Evolutionary conservation across 2,113 vertebrate genomes (phyloP), one percentile per base, ranked within the genome.

Genomic region (Bos indicus): DNA sequence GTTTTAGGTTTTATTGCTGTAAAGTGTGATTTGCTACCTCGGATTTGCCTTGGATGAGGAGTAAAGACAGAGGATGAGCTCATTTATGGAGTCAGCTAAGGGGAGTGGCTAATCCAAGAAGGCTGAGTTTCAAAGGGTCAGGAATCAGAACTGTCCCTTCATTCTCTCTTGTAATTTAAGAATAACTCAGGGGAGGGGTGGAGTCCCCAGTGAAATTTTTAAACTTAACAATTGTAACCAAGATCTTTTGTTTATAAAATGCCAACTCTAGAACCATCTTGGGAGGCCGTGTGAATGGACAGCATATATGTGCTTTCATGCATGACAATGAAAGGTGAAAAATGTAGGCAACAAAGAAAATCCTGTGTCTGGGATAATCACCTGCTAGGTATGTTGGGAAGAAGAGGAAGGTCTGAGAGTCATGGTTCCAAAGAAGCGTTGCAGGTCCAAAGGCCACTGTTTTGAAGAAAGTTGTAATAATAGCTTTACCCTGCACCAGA

Each of bases 31-130:
- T 91, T 94, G 10, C 51, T 28, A 40, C 67, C 60, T 97, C 12
- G 6, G 40, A 90, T 92, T 92, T 93, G 94, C 71, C 67, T 94
- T 78, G 77, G 25, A 77, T 85, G 48, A 85, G 57, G 40, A 92
- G 57, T 85, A 40, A 88, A 96, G 54, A 21, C 91, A 86, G 54
- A 81, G 48, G 83, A 88, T 91, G 77, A 94, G 67, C 46, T 97
- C 88, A 94, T 88, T 88, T 77, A 57, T 57, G 89, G 54, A 88
- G 56, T 95, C 59, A 94, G 52, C 46, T 81, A 36, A 77, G 21
- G 28, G 91, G 52, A 59, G 43, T 46, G 25, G 33, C 40, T 36
- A 6, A 33, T 57, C 21, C 51, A 36, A 19, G n/a, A 28, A 74
- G 15, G 26, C 36, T 77, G 48, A 23, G 57, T 48, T 67, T 96